A percentile compares a stretch with the other conserved stretches of the same genome.
phyloP scores from a whole-genome alignment of 2,888 invertebrate genomes.

The Leptopilina drosophilae region DNA sequence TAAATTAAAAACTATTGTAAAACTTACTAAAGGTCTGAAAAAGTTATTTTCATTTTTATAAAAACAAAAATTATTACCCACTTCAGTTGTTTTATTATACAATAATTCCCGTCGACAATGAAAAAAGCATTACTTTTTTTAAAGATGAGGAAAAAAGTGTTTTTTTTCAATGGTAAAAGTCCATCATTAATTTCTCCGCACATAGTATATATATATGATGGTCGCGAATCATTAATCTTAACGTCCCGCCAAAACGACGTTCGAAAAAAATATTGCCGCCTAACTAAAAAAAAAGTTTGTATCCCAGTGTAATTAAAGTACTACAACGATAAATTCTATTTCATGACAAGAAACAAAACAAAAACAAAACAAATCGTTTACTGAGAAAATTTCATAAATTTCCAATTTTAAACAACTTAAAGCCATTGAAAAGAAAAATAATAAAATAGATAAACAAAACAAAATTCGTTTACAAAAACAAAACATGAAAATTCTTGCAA shows the following conservation, averaged over 20 bases:
- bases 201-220: background rate
- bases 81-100: background rate
- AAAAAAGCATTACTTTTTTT: background rate
- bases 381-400: no score
- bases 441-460: no score
- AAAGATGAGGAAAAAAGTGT: background rate
- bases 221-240: slow-evolving; percentile 1
- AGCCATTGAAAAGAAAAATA: no score
- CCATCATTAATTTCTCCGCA: background rate
- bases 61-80: background rate
- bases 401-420: no score
- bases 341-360: no score
- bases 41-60: background rate
- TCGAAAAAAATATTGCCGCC: background rate
- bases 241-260: background rate
- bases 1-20: background rate
- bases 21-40: background rate
- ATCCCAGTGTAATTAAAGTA: no score
- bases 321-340: no score
- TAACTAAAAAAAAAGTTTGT: background rate
- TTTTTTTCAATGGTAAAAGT: background rate
- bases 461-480: no score
- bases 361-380: no score
- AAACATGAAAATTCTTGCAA: no score
- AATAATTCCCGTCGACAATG: background rate